Base-by-base conservation (phyloP, 2,113 vertebrate genomes). In the Cyanoramphus novaezelandiae region DNA sequence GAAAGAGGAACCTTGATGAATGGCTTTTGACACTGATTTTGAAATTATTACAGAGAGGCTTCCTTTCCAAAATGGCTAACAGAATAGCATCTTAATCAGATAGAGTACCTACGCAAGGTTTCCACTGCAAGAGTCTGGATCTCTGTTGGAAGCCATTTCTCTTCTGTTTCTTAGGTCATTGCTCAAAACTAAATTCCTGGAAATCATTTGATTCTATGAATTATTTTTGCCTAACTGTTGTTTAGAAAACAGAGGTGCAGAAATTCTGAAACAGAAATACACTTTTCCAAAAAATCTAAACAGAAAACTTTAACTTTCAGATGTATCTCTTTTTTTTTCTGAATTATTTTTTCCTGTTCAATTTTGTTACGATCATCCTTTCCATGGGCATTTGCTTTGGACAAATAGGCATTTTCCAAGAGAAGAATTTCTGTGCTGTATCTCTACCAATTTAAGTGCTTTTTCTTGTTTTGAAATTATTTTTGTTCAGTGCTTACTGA, bases 11-110 rank as follows among this genome's bases (percentile, higher is more conserved):
- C 84, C 74, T 84, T 87, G 92, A 90, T 93, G 62, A 90, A 87
- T 91, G 41, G 78, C 70, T 96, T 95, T 88, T 92, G 80, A 88
- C 71, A 59, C 71, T 90, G 90, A 88, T 90, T 94, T 95, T 77
- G 76, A 96, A 96, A 93, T 83, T 74, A 79, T 91, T 87, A 69
- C 46, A 31, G 76, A 83, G 79, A 83, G 28, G 63, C 12, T 70
- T 77, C 18, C 57, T 63, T 65, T 95, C 39, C 31, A 70, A 68
- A 85, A 80, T 70, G n/a, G 60, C 37, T 82, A 69, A 53, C 46
- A 76, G 75, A 77, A 67, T 37, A 77, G 46, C n/a, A 44, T 87
- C 71, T 84, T 82, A 92, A 92, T 86, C 68, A 82, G 68, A 41
- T 47, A 72, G 60, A 63, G 15, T n/a, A 65, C 20, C 33, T 59